Percentiles rank a stretch among this genome's conserved stretches.
phyloP scores from a whole-genome alignment of 2,113 vertebrate genomes.

The Boleophthalmus pectinirostris region DNA sequence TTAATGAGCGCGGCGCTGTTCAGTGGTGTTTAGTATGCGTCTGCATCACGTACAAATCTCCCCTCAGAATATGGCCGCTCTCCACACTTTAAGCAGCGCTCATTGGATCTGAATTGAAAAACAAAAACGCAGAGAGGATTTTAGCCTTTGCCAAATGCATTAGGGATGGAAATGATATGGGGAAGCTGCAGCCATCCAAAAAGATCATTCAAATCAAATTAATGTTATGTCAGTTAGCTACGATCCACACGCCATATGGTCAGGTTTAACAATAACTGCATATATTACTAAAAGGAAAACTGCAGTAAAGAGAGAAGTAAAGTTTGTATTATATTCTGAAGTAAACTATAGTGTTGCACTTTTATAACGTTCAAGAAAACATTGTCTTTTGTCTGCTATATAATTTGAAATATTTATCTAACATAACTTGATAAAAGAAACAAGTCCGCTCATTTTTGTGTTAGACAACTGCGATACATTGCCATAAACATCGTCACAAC shows the following conservation, averaged over 20 bases:
- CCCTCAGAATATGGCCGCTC: conserved; percentile 34
- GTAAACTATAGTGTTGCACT: neutral
- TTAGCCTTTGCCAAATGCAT: conserved; percentile 11
- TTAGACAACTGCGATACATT: too few relatives aligned
- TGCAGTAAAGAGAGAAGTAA: neutral
- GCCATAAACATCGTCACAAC: too few relatives aligned
- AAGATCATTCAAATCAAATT: conserved; percentile 34
- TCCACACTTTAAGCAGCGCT: conserved; percentile 27
- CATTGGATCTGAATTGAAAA: conserved; percentile 14
- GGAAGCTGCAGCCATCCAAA: conserved; percentile 34
- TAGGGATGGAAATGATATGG: conserved; percentile 13
- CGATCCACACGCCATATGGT: conserved; percentile 51
- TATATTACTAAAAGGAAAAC: neutral
- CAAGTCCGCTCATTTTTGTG: too few relatives aligned
- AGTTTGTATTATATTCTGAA: neutral
- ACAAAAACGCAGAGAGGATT: conserved; percentile 30
- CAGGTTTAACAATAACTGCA: conserved; percentile 44
- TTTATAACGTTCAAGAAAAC: too few relatives aligned
- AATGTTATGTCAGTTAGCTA: too few relatives aligned
- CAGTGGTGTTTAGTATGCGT: conserved; percentile 45
- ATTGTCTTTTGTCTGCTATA: too few relatives aligned
- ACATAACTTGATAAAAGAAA: too few relatives aligned
- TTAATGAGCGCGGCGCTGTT: conserved; percentile 30
- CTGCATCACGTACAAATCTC: conserved; percentile 51
- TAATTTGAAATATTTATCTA: too few relatives aligned